Base-by-base conservation (phyloP, 2,888 invertebrate species). In the Spialia ferax region DNA sequence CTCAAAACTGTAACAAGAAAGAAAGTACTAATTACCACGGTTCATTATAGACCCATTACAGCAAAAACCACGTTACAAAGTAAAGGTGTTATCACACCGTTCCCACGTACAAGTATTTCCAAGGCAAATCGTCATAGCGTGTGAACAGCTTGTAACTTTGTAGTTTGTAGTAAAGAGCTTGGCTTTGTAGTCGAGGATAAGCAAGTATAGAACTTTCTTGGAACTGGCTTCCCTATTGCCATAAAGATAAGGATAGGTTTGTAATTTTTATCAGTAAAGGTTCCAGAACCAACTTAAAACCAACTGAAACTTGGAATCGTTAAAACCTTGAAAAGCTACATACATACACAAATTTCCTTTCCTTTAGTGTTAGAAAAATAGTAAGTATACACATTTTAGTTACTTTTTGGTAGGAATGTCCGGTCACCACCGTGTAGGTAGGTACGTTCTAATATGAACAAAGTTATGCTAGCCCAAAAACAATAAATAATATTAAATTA, bases 71-170 rank as follows among this genome's bases (percentile, higher is more conserved):
- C 11, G 22, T 50, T 4, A 35, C 50, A 52, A 38, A 54, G 52
- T 38, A 62, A 54, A 52, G 61, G 61, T 35, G 54, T 54, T 63
- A 63, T 62, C 38, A 54, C 38, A 54, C 54, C 15, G 63, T 54
- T 63, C 52, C 22, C 52, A 63, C 54, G 23, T 42, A 38, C 38
- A 26, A 26, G 42, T 29, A 55, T 26, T 55, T 23, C 38, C 8
- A 20, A 42, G 26, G 63, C 22, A 42, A 54, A 54, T 63, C 35
- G 54, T 22, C 8, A 22, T 38, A 13, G 42, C 63, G 63, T 63
- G 63, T 18, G 63, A 63, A 54, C 22, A 18, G 5, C 29, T 42
- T 15, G 55, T 26, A 26, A 26, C 52, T 18, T n/a, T 6, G 52
- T n/a, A n/a, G 11, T 38, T 38, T 38, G 38, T 35, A 35, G 35